Percentiles rank a stretch among this genome's conserved stretches.
Conservation (phyloP, 2,888 invertebrate species). For the Seira musarum region DNA sequence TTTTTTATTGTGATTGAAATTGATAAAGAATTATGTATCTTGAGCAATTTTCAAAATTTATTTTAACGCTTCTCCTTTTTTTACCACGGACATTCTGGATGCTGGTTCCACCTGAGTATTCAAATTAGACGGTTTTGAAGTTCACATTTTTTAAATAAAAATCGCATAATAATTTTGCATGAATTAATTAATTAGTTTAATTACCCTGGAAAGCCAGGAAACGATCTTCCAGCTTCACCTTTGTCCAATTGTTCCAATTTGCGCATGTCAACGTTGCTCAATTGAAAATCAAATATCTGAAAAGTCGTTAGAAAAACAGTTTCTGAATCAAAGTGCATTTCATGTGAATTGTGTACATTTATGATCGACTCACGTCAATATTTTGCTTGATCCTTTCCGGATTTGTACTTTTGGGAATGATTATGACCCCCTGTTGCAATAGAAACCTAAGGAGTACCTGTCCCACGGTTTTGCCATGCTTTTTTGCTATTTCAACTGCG, state of each 20-base stretch:
- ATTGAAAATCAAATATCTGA: conserved; percentile 80
- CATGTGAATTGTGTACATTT: too few species aligned
- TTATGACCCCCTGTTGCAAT: conserved; percentile 81
- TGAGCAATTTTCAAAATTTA: not conserved
- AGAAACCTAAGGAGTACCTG: conserved; percentile 83
- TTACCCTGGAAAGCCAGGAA: conserved; percentile 70
- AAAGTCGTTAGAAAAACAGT: too few species aligned
- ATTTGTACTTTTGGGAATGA: conserved; percentile 90
- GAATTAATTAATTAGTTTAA: not conserved
- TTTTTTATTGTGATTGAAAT: too few species aligned
- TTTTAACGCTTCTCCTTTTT: not conserved
- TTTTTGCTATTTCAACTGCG: conserved; percentile 72
- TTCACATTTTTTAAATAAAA: too few species aligned
- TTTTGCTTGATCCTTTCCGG: conserved; percentile 82
- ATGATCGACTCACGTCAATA: conserved; percentile 77
- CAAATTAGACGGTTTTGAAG: too few species aligned
- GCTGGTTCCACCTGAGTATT: conserved; percentile 27
- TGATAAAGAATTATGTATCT: too few species aligned
- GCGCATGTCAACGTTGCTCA: conserved; percentile 78
- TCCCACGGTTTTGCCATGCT: conserved; percentile 80
- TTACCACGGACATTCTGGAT: conserved; percentile 54
- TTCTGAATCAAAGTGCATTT: too few species aligned
- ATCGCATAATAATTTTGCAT: too few species aligned
- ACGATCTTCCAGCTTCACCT: conserved; percentile 79
- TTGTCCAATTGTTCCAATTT: conserved; percentile 78